Conservation (phyloP, 35 echinoderm and acorn worm species). For the Patiria miniata region DNA sequence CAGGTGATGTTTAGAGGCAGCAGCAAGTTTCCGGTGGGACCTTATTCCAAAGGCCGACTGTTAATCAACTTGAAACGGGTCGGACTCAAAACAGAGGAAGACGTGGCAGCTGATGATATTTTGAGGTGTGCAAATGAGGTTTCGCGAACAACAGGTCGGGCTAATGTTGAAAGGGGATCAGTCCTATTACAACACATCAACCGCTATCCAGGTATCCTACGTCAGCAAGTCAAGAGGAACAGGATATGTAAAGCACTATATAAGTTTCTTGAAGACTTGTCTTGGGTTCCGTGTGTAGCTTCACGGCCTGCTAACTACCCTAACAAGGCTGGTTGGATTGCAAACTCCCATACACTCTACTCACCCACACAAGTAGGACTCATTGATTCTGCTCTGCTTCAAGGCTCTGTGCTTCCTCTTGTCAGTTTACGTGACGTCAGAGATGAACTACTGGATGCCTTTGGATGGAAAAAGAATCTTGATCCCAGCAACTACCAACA, state of each 20-base stretch:
- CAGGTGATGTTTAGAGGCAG: not conserved
- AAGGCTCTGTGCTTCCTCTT: constrained; percentile 10
- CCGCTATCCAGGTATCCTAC: not conserved
- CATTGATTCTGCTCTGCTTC: not conserved
- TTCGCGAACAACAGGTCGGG: not conserved
- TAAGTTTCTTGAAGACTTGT: not conserved
- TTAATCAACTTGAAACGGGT: not conserved
- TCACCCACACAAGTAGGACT: not conserved
- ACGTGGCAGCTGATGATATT: not conserved
- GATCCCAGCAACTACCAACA: not conserved
- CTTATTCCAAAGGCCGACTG: not conserved
- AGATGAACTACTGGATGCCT: not conserved
- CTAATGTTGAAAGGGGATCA: not conserved
- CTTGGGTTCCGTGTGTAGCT: constrained; percentile 11
- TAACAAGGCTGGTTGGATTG: not conserved
- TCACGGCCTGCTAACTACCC: not conserved
- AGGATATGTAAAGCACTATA: not conserved
- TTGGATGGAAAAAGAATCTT: not conserved
- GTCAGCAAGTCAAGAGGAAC: not conserved
- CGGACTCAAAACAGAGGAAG: not conserved
- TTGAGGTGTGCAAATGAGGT: not conserved
- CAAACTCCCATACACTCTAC: not conserved
- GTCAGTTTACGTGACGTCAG: not conserved
- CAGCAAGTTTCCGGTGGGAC: not conserved
- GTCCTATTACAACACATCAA: not conserved